Percentiles rank a stretch among this genome's conserved stretches.
Evolutionary conservation across 2,888 invertebrate species (phyloP).

Genomic region (Lasioglossum calceatum): DNA sequence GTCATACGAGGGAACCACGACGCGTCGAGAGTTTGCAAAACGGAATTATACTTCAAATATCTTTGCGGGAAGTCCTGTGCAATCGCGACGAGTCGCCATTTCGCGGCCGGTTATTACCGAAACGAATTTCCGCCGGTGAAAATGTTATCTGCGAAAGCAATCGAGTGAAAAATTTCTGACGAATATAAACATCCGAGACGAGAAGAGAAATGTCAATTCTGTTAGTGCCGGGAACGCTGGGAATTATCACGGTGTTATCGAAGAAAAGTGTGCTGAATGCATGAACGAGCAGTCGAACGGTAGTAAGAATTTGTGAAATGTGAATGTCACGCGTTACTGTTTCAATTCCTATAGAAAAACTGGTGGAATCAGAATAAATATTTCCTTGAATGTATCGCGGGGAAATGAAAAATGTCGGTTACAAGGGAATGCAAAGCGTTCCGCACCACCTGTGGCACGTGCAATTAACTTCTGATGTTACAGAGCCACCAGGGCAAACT

Average conservation of each 20-base stretch:
- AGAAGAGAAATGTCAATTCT: background rate
- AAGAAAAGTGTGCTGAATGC: background rate
- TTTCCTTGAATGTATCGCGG: background rate
- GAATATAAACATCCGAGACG: background rate
- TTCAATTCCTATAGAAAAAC: background rate
- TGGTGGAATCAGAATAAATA: background rate
- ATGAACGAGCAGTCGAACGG: background rate
- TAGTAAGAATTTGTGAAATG: conserved; percentile 1
- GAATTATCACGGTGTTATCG: background rate
- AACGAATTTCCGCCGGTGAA: background rate
- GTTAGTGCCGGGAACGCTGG: background rate
- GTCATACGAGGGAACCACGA: background rate
- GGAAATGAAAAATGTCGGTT: conserved; percentile 12
- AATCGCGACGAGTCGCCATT: background rate
- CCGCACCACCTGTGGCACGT: conserved; percentile 6
- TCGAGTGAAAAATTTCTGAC: background rate
- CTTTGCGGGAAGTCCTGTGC: background rate
- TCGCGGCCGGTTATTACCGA: background rate
- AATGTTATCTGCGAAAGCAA: background rate
- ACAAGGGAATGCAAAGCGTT: conserved; percentile 7
- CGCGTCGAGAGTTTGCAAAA: background rate
- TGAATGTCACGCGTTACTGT: background rate
- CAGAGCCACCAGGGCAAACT: background rate
- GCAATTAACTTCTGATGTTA: conserved; percentile 23
- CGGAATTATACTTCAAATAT: conserved; percentile 15